A percentile compares a stretch with the other conserved stretches of the same genome.
phyloP scores from a whole-genome alignment of 2,113 vertebrate genomes.

The Petromus typicus region DNA sequence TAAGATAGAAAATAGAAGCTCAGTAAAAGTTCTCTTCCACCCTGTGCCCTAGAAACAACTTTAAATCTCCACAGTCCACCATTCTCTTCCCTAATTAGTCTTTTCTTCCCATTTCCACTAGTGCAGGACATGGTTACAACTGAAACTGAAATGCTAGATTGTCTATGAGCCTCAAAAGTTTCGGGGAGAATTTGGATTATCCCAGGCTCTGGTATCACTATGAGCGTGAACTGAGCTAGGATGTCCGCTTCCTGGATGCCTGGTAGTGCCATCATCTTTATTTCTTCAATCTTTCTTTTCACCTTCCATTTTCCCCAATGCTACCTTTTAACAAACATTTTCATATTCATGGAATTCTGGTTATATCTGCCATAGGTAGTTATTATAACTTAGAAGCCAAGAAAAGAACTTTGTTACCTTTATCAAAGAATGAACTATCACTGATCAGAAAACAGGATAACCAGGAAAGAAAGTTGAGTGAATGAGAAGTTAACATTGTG shows the following conservation, averaged over 20 bases:
- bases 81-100: background rate
- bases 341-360: slow-evolving; percentile 11
- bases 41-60: background rate
- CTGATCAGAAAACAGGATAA: background rate
- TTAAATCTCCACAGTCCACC: background rate
- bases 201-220: background rate
- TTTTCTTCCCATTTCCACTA: background rate
- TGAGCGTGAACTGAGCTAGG: background rate
- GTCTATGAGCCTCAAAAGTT: background rate
- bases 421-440: background rate
- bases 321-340: background rate
- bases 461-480: background rate
- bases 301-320: background rate
- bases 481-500: background rate
- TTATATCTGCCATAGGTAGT: background rate
- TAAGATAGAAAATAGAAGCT: background rate
- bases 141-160: background rate
- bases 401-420: background rate
- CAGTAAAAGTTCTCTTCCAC: background rate
- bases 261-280: background rate
- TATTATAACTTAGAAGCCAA: slow-evolving; percentile 18
- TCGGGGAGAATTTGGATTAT: background rate
- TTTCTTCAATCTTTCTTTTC: background rate
- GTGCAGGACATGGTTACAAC: background rate
- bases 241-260: background rate